Evolutionary conservation across 2,888 invertebrate genomes (phyloP).

Genomic region (Polyploca ridens): DNA sequence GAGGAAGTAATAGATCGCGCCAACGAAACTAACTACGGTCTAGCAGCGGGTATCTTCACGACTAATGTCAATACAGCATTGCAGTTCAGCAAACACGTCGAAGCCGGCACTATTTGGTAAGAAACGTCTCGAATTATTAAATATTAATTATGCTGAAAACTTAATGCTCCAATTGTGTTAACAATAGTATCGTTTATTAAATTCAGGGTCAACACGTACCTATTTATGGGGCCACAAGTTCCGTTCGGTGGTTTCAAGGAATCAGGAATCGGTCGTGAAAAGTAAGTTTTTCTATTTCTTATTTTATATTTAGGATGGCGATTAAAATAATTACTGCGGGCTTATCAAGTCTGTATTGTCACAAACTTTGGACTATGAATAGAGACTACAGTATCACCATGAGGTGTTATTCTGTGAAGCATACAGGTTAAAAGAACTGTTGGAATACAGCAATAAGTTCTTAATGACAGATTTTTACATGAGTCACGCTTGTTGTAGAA

Average conservation of each 20-base stretch:
- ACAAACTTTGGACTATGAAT: too few relatives aligned
- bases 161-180: neutral
- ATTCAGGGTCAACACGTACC: conserved; percentile 83
- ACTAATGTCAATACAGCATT: conserved; percentile 91
- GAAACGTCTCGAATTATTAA: neutral
- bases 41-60: conserved; percentile 93
- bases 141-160: neutral
- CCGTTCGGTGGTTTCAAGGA: conserved; percentile 95
- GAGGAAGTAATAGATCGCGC: conserved; percentile 93
- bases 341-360: too few relatives aligned
- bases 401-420: too few relatives aligned
- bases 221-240: conserved; percentile 85
- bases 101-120: conserved; percentile 92
- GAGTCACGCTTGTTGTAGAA: too few relatives aligned
- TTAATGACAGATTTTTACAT: too few relatives aligned
- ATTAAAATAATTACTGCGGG: too few relatives aligned
- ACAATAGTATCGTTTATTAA: neutral
- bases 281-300: conserved; percentile 42
- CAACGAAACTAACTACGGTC: conserved; percentile 91
- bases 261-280: conserved; percentile 88
- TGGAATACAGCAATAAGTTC: too few relatives aligned
- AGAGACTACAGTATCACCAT: too few relatives aligned
- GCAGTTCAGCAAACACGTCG: conserved; percentile 88
- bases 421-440: too few relatives aligned
- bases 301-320: neutral